Evolutionary conservation across 2,888 invertebrate species (phyloP), one percentile per base, ranked within the genome.

Genomic region (Drosophila flavopinicola): DNA sequence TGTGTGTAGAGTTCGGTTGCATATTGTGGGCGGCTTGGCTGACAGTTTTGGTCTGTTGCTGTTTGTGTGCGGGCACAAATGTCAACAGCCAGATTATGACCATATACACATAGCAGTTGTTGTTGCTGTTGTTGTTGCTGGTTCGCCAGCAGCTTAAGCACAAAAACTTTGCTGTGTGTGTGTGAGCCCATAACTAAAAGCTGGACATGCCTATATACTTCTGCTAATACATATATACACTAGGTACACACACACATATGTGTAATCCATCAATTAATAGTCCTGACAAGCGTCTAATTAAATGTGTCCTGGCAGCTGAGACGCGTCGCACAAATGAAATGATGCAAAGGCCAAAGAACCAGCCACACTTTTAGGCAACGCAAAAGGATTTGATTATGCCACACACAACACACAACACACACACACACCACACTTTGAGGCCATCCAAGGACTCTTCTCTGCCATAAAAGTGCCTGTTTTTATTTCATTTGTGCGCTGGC

Each of bases 201-300:
- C 42, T 27, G 54, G 10, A 38, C 44, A 44, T 25, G 23, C 35
- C 27, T 38, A 47, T 47, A 37, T 54, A 39, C 29, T 27, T 6
- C 6, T 11, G n/a, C 17, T 6, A 10, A 57, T 48, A 58, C 49
- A 58, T 23, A n/a, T 11, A 11, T 49, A 29, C 24, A 27, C 20
- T 13, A 48, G 42, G 24, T 38, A 11, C 29, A 11, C 24, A 37
- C 29, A 15, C 54, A 29, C 47, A 65, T 56, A 56, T 54, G 54
- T 54, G 64, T 69, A 80, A 78, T 80, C 78, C 80, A 78, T 78
- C 80, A 78, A 80, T 80, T 78, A 78, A 71, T 71, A 71, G 75
- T 66, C 61, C 64, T 74, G 82, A 82, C 80, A 78, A 66, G 78
- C 71, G 75, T 66, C 82, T 78, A 78, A 78, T 78, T 78, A 78